Evolutionary conservation across 92 coral and sea anemone species (phyloP).

Genomic region (Bergia puertoricense): DNA sequence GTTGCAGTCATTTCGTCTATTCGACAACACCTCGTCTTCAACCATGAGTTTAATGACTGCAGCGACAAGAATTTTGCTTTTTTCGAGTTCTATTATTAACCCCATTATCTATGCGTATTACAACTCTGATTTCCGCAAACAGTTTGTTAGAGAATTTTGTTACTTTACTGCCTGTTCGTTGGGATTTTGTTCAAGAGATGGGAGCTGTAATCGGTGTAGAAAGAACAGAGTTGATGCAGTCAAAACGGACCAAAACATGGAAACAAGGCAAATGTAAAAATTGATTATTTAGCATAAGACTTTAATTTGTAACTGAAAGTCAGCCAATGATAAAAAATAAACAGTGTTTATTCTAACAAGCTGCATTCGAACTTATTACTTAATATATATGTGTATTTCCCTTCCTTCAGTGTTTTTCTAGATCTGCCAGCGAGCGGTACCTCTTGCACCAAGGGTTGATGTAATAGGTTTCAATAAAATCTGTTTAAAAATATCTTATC

Average conservation of each 20-base stretch:
- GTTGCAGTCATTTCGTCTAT: slow-evolving; percentile 47
- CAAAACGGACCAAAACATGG: background rate
- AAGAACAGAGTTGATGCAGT: background rate
- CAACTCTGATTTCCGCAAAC: slow-evolving; percentile 56
- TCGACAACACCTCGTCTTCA: slow-evolving; percentile 32
- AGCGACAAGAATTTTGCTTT: slow-evolving; percentile 14
- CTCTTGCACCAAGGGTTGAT: too few species aligned
- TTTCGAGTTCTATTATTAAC: slow-evolving; percentile 56
- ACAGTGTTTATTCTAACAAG: too few species aligned
- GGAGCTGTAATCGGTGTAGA: background rate
- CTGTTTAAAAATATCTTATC: too few species aligned
- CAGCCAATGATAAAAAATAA: too few species aligned
- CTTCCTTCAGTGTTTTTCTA: too few species aligned
- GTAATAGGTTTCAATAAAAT: too few species aligned
- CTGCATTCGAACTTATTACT: too few species aligned
- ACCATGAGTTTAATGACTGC: slow-evolving; percentile 34
- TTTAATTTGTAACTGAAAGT: too few species aligned
- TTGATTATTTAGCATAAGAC: too few species aligned
- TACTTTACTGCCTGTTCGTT: background rate
- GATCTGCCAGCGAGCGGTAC: too few species aligned
- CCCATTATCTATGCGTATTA: slow-evolving; percentile 68
- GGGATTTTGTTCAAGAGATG: background rate
- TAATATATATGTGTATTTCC: too few species aligned
- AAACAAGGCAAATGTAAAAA: background rate
- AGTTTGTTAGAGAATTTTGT: slow-evolving; percentile 14